Evolutionary conservation across 1,140 invertebrate species (phyloP), one percentile per base, ranked within the genome.

Genomic region (Microplitis demolitor): DNA sequence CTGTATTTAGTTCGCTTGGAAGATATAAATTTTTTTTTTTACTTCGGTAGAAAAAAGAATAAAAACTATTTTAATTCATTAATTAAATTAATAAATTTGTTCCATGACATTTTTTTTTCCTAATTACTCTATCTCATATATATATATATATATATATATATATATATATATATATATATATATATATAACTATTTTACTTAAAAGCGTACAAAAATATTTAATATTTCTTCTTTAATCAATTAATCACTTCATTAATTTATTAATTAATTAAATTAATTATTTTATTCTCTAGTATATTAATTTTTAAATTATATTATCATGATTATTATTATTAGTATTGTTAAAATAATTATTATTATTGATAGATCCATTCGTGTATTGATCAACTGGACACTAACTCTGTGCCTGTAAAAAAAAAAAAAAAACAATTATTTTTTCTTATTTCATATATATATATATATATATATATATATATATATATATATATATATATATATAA

Each of bases 371-470:
- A 14, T 5, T 16, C 53, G 53, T 54, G 9, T 54, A 54, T 14
- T 5, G 16, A 54, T 83, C 85, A 85, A 78, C 85, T 82, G 62
- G 79, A 83, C 61, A 86, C 84, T 71, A 87, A 73, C 74, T 84
- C 85, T n/a, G 85, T 87, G 71, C 85, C 85, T 87, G 82, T 9
- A 87, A 85, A 75, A 84, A 61, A 80, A 73, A 75, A 77, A 54
- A 72, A 61, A 69, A 34, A 24, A 63, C 8, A 35, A 8, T 13
- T 39, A 63, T n/a, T 5, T 39, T 4, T 14, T 13, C 13, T 63
- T 3, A 16, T 50, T 50, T 66, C 16, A 24, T 51, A 4, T 5
- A 50, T n/a, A n/a, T n/a, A n/a, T n/a, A n/a, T n/a, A n/a, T n/a
- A n/a, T n/a, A n/a, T n/a, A n/a, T n/a, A n/a, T n/a, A n/a, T n/a